Conservation (phyloP, 2,113 vertebrate genomes). For the Eublepharis macularius region DNA sequence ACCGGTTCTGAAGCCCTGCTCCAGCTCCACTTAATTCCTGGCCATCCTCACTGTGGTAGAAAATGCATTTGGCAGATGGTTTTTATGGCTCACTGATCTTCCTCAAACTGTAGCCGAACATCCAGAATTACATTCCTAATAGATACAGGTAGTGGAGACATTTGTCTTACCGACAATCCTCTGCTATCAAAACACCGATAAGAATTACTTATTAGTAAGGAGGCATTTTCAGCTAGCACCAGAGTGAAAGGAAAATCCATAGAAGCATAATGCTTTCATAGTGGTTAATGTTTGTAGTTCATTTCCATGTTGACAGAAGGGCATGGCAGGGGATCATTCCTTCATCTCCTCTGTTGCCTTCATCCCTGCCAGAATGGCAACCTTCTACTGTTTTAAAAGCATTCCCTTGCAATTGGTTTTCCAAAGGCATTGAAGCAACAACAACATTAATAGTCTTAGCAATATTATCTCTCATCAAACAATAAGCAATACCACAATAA, state of each 20-base stretch:
- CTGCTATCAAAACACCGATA: slow-evolving; percentile 5
- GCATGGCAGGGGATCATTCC: slow-evolving; percentile 1
- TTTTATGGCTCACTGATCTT: slow-evolving; percentile 26
- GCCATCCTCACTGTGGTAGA: not conserved
- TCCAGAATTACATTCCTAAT: slow-evolving; percentile 16
- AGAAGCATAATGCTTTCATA: not conserved
- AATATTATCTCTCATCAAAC: not conserved
- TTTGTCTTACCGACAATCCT: not conserved
- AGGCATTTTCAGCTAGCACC: not conserved
- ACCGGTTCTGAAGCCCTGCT: not conserved
- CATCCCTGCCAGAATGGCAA: slow-evolving; percentile 26
- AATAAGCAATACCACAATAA: not conserved
- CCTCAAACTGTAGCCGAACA: not conserved
- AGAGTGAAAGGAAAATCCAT: not conserved
- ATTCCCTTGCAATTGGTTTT: slow-evolving; percentile 20
- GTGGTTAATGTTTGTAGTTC: slow-evolving; percentile 16
- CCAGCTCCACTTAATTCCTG: not conserved
- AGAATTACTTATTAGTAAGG: not conserved
- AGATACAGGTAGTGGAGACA: slow-evolving; percentile 17
- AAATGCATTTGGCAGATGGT: slow-evolving; percentile 26
- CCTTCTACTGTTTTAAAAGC: slow-evolving; percentile 27
- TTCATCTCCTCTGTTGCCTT: not conserved
- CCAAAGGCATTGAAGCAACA: slow-evolving; percentile 7
- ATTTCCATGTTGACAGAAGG: slow-evolving; percentile 12
- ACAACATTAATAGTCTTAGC: not conserved